These are phyloP conservation scores for rat (Rattus norvegicus) DNA, from an alignment of 2,113 vertebrate genomes.

Conservation along the genomic window GRCr8 NC_086035.1:24303001-24303500, in stretches of 20 bases:
- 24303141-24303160: neutral
- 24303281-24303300: neutral
- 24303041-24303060: neutral
- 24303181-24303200: neutral
- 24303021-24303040: neutral
- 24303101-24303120: rapidly evolving
- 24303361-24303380: neutral
- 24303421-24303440: constrained; percentile 37
- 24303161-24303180: neutral
- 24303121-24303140: neutral
- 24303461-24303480: constrained; percentile 53
- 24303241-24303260: neutral
- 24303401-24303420: constrained; percentile 11
- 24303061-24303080: neutral
- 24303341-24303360: neutral
- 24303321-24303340: neutral
- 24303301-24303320: neutral
- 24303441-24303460: neutral
- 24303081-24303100: neutral
- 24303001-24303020: neutral
- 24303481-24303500: constrained; percentile 56
- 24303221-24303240: neutral
- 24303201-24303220: neutral
- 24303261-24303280: neutral
- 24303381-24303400: neutral